Percentiles rank a stretch among this genome's conserved stretches.
Evolutionary conservation across 92 coral and sea anemone species (phyloP).

Genomic region (Epizoanthus illoricatus): DNA sequence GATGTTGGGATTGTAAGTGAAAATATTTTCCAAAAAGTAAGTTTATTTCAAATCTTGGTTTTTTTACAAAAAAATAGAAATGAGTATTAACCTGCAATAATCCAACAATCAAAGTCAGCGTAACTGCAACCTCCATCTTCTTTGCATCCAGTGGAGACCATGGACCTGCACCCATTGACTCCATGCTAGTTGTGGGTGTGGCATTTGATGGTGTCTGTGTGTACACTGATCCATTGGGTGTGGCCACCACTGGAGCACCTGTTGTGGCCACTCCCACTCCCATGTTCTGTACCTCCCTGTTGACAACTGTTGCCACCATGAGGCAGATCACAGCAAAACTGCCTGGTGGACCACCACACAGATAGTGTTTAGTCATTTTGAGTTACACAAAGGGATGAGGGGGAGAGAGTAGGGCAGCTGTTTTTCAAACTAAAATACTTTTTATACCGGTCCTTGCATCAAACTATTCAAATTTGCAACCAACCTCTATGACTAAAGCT

Average conservation of each 20-base stretch:
- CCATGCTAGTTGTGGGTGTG: constrained; percentile 16
- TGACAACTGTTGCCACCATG: constrained; percentile 76
- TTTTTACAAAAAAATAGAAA: too few species aligned
- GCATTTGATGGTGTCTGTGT: not conserved
- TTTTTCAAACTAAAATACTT: too few species aligned
- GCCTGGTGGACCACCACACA: constrained; percentile 46
- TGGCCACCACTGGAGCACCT: not conserved
- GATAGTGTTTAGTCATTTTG: not conserved
- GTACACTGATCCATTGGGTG: constrained; percentile 25
- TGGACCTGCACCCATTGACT: constrained; percentile 14
- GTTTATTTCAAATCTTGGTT: too few species aligned
- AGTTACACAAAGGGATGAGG: not conserved
- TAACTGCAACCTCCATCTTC: constrained; percentile 78
- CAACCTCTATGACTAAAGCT: too few species aligned
- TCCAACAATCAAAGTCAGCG: constrained; percentile 89
- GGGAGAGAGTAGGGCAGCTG: not conserved
- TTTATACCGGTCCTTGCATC: too few species aligned
- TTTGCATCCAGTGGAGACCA: constrained; percentile 68
- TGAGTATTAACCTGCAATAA: constrained; percentile 76
- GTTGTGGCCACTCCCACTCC: constrained; percentile 28
- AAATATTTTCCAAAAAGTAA: not conserved
- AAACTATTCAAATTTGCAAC: too few species aligned
- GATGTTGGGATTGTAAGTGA: not conserved
- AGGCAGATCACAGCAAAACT: constrained; percentile 79
- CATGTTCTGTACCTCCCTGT: constrained; percentile 64